A percentile compares a stretch with the other conserved stretches of the same genome.
Conservation (phyloP, 2,888 invertebrate species). For the Pecten maximus region DNA sequence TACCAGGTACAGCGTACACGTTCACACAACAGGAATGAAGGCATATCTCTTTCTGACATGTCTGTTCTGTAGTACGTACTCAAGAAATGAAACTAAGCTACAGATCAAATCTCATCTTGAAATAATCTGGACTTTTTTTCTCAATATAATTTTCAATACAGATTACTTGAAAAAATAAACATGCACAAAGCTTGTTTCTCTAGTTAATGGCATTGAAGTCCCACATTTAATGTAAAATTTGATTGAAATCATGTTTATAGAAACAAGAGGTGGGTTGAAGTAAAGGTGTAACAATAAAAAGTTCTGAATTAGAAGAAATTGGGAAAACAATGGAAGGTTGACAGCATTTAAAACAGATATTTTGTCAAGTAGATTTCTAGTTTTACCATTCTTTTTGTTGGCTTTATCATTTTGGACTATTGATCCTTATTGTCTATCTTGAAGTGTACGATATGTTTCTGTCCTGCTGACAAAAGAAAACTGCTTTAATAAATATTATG, state of each 20-base stretch:
- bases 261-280: constrained; percentile 16
- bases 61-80: too few species aligned
- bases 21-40: constrained; percentile 9
- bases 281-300: neutral
- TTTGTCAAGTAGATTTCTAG: too few species aligned
- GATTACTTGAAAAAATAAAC: too few species aligned
- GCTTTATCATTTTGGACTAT: too few species aligned
- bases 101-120: neutral
- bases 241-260: neutral
- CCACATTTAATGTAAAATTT: neutral
- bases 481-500: too few species aligned
- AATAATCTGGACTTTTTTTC: too few species aligned
- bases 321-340: neutral
- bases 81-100: too few species aligned
- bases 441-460: too few species aligned
- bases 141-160: too few species aligned
- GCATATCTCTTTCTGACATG: constrained; percentile 33
- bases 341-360: neutral
- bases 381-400: neutral
- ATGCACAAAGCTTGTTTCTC: neutral
- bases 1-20: constrained; percentile 16
- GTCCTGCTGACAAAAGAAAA: too few species aligned
- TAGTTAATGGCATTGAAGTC: neutral
- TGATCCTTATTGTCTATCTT: too few species aligned
- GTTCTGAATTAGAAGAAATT: neutral